A percentile compares a stretch with the other conserved stretches of the same genome.
These are phyloP conservation scores for Pterois miles DNA, from an alignment of 2,797 vertebrate species.

Conservation along the genomic window DNA sequence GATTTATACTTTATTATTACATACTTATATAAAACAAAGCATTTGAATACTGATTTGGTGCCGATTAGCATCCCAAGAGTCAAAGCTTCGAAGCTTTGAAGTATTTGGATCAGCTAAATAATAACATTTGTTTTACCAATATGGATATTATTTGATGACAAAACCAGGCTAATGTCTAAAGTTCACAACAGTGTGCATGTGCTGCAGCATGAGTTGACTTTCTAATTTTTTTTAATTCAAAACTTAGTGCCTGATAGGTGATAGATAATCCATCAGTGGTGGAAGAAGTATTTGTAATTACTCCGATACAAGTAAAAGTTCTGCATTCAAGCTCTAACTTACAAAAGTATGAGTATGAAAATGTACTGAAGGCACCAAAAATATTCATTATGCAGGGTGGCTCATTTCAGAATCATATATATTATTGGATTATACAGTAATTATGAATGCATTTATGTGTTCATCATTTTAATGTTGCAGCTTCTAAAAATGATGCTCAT, in stretches of 20 bases:
- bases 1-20: too few species aligned
- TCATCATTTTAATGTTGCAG: neutral
- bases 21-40: too few species aligned
- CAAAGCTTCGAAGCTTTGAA: too few species aligned
- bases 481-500: neutral
- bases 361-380: neutral
- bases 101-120: neutral
- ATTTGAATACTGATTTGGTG: too few species aligned
- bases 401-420: neutral
- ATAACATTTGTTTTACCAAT: slow-evolving; percentile 9
- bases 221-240: neutral
- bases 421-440: neutral
- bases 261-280: neutral
- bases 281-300: neutral
- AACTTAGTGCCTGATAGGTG: neutral
- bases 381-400: too few species aligned
- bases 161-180: neutral
- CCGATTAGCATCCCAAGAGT: too few species aligned
- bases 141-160: neutral
- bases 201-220: neutral
- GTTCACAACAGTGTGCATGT: neutral
- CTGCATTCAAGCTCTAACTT: neutral
- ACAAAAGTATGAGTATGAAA: neutral
- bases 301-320: neutral
- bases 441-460: neutral